Base-by-base conservation (phyloP, 2,113 vertebrate species). In the Sinocyclocheilus grahami region DNA sequence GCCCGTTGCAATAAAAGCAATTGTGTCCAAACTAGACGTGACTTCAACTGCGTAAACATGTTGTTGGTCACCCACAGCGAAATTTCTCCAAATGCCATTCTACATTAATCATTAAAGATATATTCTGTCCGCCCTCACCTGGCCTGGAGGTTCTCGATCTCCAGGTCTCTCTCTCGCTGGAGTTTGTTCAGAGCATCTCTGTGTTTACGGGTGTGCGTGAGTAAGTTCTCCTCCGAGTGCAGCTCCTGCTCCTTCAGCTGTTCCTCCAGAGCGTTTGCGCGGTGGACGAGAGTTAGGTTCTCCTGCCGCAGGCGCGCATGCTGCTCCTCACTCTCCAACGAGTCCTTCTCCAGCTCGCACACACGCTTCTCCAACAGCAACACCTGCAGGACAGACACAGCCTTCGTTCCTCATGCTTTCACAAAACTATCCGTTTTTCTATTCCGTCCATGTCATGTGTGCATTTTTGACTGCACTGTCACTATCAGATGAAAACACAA, bases 191-290 rank as follows among this genome's bases (percentile, higher is more conserved):
- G 88, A 27, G 96, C 90, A 30, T 99, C 98, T 87, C 96, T 95
- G 92, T 99, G 97, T 82, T 95, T 96, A 11, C 97, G 96, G 7
- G 94, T 93, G 88, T 98, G 97, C 1, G 96, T 95, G 83, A 97
- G 93, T 1, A 97, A 94, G 1, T 91, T 91, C 88, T 99, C 96
- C 0, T 97, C 96, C 0, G 96, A 91, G 1, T 91, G 89, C 58
- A 97, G 88, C 94, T 99, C 98, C 93, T 98, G 97, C 89, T 99
- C 98, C 92, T 99, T 98, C 89, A 99, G 94, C 92, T 99, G 98
- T 89, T 99, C 98, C 92, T 99, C 98, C 0, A 99, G 91, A 0
- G 98, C 98, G 0, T 99, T 98, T 27, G 97, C 97, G 37, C 98
- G 96, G 91, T 99, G 98, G 86, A 99, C 97, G 14, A 99, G 95